Conservation (phyloP, 1,140 invertebrate genomes). For the Drosophila nikananu region DNA sequence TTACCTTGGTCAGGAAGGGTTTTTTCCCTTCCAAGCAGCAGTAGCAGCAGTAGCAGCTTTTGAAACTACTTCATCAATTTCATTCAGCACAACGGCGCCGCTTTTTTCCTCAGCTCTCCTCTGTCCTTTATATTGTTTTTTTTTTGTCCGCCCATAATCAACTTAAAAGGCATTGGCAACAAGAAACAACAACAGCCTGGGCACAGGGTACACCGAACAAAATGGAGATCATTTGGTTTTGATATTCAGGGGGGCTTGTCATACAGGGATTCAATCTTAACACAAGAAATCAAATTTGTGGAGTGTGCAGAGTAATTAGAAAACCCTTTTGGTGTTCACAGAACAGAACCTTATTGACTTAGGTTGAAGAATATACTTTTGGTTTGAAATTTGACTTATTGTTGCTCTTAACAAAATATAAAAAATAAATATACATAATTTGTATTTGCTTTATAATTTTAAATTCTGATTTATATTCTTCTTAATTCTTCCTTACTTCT, state of each 20-base stretch:
- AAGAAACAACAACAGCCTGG: slow-evolving; percentile 32
- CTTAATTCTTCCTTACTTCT: too few relatives aligned
- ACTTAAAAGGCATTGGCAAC: slow-evolving; percentile 77
- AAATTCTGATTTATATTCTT: too few relatives aligned
- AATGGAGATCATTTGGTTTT: neutral
- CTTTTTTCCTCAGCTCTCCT: slow-evolving; percentile 31
- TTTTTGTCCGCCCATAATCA: slow-evolving; percentile 65
- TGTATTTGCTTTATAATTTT: neutral
- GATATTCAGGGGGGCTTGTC: neutral
- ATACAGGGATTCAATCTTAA: neutral
- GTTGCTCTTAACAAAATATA: neutral
- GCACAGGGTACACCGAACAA: slow-evolving; percentile 22
- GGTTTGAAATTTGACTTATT: neutral
- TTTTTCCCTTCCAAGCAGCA: slow-evolving; percentile 28
- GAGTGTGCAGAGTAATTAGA: neutral
- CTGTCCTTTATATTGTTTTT: slow-evolving; percentile 11
- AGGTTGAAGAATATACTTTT: neutral
- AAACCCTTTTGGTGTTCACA: neutral
- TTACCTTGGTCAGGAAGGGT: slow-evolving; percentile 42
- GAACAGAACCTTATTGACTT: too few relatives aligned
- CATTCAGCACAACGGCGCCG: slow-evolving; percentile 63
- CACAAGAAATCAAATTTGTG: neutral
- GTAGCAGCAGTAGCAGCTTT: slow-evolving; percentile 43
- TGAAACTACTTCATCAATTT: slow-evolving; percentile 80
- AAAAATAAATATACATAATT: neutral